phyloP scores from a whole-genome alignment of 2,797 vertebrate genomes.

The Adelosebastes latens region DNA sequence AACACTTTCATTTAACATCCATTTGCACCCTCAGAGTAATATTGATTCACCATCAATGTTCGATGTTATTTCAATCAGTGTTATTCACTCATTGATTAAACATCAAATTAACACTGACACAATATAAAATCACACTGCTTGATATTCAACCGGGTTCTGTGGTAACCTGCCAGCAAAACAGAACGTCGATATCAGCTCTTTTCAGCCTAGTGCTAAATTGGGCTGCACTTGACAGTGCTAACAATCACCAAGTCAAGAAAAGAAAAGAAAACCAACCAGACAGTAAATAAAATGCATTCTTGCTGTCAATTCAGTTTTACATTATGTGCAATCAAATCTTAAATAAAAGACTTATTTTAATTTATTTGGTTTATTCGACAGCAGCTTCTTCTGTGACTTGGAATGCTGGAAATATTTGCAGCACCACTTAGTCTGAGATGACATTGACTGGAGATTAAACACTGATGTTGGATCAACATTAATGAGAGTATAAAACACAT shows the following conservation, averaged over 20 bases:
- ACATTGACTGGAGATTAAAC: not conserved
- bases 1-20: constrained; percentile 43
- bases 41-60: constrained; percentile 54
- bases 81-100: constrained; percentile 50
- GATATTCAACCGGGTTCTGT: constrained; percentile 11
- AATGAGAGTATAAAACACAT: not conserved
- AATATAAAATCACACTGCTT: constrained; percentile 41
- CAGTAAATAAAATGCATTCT: not conserved
- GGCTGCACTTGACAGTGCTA: not conserved
- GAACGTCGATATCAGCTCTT: not conserved
- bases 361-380: not conserved
- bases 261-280: not conserved
- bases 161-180: constrained; percentile 21
- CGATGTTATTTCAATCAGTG: constrained; percentile 47
- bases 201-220: not conserved
- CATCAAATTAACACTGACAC: constrained; percentile 50
- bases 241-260: not conserved
- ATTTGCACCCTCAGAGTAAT: constrained; percentile 30
- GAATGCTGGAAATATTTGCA: not conserved
- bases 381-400: not conserved
- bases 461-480: not conserved
- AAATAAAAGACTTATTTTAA: not conserved
- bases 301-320: not conserved
- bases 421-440: not conserved
- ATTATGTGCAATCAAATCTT: not conserved